Percentiles rank a stretch among this genome's conserved stretches.
These are phyloP conservation scores for Strigops habroptila DNA, from an alignment of 2,113 vertebrate genomes.

Conservation along the genomic window DNA sequence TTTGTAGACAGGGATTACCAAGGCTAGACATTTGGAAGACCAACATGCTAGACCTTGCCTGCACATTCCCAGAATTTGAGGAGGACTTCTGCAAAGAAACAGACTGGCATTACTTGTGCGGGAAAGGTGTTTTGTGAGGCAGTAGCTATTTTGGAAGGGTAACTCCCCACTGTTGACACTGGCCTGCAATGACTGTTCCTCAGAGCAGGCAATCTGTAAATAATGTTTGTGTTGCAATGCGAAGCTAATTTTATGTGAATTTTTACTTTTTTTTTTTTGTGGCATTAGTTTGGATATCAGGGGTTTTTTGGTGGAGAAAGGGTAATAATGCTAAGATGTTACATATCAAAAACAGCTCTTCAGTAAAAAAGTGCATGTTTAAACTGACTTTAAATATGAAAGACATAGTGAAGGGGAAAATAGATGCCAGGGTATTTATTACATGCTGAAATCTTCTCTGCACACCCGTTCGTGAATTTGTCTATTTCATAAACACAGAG, in stretches of 20 bases:
- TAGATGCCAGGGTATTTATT: not conserved
- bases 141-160: not conserved
- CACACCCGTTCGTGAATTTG: not conserved
- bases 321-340: not conserved
- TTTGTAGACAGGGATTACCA: not conserved
- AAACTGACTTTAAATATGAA: not conserved
- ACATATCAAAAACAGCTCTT: not conserved
- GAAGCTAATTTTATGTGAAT: not conserved
- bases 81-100: not conserved
- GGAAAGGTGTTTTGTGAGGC: not conserved
- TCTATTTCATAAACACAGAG: not conserved
- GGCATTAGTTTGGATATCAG: not conserved
- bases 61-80: not conserved
- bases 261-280: not conserved
- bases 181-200: not conserved
- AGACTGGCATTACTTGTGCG: accelerated
- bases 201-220: not conserved
- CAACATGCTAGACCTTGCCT: not conserved
- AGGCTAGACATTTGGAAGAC: not conserved
- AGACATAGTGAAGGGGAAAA: not conserved
- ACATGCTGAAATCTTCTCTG: not conserved
- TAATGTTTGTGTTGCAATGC: not conserved
- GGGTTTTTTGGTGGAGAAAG: not conserved
- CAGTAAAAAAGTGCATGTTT: not conserved
- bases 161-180: not conserved